These are phyloP conservation scores for Habroteleia sp. DNA, from an alignment of 2,888 invertebrate species.

Conservation along the genomic window DNA sequence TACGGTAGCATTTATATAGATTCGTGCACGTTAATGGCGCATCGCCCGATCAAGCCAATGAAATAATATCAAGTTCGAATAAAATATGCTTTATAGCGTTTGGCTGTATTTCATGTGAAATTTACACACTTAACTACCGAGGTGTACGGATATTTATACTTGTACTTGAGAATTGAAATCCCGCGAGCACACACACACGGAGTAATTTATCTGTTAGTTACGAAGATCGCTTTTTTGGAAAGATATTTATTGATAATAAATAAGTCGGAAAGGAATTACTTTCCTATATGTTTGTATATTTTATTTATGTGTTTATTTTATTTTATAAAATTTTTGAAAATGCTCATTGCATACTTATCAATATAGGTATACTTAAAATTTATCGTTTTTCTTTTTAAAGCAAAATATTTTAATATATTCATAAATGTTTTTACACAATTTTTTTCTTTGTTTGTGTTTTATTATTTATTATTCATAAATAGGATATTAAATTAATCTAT, in stretches of 20 bases:
- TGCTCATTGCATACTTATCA: too few relatives aligned
- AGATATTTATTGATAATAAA: conserved; percentile 47
- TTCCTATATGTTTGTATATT: too few relatives aligned
- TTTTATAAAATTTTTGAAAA: too few relatives aligned
- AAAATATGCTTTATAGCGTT: conserved; percentile 48
- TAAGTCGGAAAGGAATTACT: conserved; percentile 18
- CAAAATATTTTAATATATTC: too few relatives aligned
- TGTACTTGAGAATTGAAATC: conserved; percentile 30
- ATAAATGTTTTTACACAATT: too few relatives aligned
- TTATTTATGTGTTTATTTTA: too few relatives aligned
- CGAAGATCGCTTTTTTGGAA: conserved; percentile 25
- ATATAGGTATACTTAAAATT: too few relatives aligned
- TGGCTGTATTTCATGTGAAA: conserved; percentile 22
- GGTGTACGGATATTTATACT: conserved; percentile 35
- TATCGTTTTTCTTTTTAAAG: too few relatives aligned
- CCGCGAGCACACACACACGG: conserved; percentile 12
- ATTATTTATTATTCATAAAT: too few relatives aligned
- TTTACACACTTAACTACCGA: conserved; percentile 47
- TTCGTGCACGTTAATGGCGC: conserved; percentile 42
- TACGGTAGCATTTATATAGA: conserved; percentile 53
- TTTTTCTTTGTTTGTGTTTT: too few relatives aligned
- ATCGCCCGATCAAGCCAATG: conserved; percentile 43
- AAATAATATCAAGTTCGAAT: conserved; percentile 51
- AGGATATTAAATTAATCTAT: too few relatives aligned
- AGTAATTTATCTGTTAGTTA: conserved; percentile 31